Percentiles rank a stretch among this genome's conserved stretches.
Conservation (phyloP, 2,797 vertebrate species). For the Mus caroli region DNA sequence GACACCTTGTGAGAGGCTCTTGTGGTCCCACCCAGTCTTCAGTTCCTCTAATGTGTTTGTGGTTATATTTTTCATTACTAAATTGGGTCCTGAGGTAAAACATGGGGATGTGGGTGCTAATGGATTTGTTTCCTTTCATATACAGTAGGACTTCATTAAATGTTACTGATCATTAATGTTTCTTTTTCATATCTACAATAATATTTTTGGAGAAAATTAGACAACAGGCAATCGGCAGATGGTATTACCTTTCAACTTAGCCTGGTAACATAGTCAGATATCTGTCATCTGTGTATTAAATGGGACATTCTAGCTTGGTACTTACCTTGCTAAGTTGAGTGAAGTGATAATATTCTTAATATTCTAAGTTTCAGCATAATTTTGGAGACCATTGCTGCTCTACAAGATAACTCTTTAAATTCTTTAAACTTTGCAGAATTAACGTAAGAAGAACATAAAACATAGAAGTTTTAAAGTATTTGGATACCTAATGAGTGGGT, state of each 20-base stretch:
- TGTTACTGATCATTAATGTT: background rate
- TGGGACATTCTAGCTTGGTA: background rate
- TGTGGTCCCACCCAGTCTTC: slow-evolving; percentile 66
- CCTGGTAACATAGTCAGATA: background rate
- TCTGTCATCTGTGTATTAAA: background rate
- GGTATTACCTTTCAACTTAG: background rate
- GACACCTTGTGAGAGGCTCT: background rate
- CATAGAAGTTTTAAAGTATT: background rate
- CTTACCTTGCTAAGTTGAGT: background rate
- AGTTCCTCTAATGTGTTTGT: slow-evolving; percentile 61
- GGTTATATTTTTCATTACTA: slow-evolving; percentile 52
- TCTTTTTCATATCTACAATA: background rate
- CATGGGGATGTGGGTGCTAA: background rate
- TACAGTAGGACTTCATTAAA: background rate
- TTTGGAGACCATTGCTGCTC: background rate
- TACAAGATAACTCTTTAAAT: slow-evolving; percentile 20
- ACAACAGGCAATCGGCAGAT: background rate
- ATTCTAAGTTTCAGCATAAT: background rate
- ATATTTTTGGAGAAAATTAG: background rate
- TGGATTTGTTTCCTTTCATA: slow-evolving; percentile 1
- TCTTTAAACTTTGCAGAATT: background rate
- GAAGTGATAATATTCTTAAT: background rate
- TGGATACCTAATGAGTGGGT: background rate
- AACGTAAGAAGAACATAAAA: slow-evolving; percentile 36
- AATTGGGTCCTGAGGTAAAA: slow-evolving; percentile 7